Evolutionary conservation across 2,797 vertebrate species (phyloP).

Genomic region (Malacoraja senta): DNA sequence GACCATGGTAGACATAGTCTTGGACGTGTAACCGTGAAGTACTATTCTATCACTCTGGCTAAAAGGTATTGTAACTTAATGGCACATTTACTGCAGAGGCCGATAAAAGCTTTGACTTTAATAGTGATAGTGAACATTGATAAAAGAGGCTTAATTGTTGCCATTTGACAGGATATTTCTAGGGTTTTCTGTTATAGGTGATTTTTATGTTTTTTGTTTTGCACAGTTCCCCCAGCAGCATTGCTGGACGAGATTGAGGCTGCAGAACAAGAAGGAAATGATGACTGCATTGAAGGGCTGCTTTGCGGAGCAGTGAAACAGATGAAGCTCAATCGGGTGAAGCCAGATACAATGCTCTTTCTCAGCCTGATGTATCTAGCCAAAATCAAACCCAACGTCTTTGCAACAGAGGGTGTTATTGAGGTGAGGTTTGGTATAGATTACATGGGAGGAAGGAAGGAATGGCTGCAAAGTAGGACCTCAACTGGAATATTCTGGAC

Average conservation of each 20-base stretch:
- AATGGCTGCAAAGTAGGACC: neutral
- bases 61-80: neutral
- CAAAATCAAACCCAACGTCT: constrained; percentile 96
- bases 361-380: constrained; percentile 95
- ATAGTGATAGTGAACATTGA: neutral
- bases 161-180: neutral
- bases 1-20: neutral
- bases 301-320: constrained; percentile 91
- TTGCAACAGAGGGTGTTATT: constrained; percentile 92
- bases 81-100: neutral
- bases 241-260: constrained; percentile 92
- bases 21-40: neutral
- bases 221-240: constrained; percentile 71
- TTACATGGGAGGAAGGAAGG: neutral
- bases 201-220: neutral
- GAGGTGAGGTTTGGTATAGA: constrained; percentile 63
- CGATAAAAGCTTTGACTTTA: neutral
- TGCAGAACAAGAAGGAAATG: constrained; percentile 84
- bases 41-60: neutral
- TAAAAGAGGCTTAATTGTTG: neutral
- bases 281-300: constrained; percentile 86
- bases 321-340: constrained; percentile 85
- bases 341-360: constrained; percentile 84
- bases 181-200: neutral
- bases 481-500: too few relatives aligned